A percentile compares a stretch with the other conserved stretches of the same genome.
Evolutionary conservation across 2,888 invertebrate species (phyloP).

Genomic region (Latheticus oryzae): DNA sequence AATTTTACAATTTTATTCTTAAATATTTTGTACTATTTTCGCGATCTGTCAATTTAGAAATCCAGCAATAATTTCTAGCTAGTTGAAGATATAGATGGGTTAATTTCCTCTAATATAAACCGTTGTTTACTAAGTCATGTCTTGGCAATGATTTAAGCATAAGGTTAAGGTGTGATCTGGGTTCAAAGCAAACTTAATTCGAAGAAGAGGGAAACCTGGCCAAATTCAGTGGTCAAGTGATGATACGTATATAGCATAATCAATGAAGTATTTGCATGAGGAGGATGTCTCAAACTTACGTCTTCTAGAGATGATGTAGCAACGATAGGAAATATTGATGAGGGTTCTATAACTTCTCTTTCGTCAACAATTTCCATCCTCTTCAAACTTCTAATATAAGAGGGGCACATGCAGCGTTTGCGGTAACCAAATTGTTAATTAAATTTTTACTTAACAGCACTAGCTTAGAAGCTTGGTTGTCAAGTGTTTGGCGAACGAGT

Average conservation of each 20-base stretch:
- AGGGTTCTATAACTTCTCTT: conserved; percentile 32
- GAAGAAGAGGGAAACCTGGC: conserved; percentile 16
- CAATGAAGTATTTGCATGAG: conserved; percentile 42
- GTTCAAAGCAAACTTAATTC: conserved; percentile 36
- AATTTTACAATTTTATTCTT: no score
- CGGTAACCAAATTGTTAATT: conserved; percentile 14
- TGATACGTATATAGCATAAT: conserved; percentile 42
- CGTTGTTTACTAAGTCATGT: conserved; percentile 20
- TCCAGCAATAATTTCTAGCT: no score
- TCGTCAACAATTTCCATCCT: conserved; percentile 22
- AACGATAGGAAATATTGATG: conserved; percentile 43
- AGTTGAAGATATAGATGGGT: no score
- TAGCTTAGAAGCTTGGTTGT: no score
- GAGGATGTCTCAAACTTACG: conserved; percentile 39
- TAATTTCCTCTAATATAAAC: conserved; percentile 16
- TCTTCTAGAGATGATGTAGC: conserved; percentile 38
- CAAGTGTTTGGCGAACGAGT: no score
- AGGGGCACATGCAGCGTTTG: conserved; percentile 1
- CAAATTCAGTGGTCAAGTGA: conserved; percentile 40
- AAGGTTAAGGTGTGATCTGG: conserved; percentile 26
- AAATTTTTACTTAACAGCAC: no score
- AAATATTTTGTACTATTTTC: no score
- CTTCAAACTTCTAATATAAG: conserved; percentile 25
- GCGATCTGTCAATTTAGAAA: no score
- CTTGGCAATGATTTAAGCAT: conserved; percentile 19